phyloP scores from a whole-genome alignment of 2,797 vertebrate species.

The Benthosema pterotum region DNA sequence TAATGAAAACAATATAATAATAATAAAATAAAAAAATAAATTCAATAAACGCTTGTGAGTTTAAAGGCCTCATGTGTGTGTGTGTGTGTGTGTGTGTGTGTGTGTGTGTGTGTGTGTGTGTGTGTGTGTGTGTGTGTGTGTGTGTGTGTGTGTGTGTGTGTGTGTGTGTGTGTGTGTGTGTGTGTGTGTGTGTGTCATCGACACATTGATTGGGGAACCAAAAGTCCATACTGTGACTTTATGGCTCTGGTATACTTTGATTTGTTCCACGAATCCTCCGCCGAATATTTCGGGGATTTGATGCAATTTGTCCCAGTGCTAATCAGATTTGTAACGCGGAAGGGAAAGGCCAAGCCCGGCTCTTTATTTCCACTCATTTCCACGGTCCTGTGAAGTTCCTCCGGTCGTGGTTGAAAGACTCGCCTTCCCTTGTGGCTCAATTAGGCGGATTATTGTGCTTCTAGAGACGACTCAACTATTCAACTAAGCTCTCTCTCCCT shows the following conservation, averaged over 20 bases:
- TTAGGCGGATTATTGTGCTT: conserved; percentile 97
- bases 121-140: conserved; percentile 7
- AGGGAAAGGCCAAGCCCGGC: conserved; percentile 46
- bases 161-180: neutral
- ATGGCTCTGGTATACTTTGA: conserved; percentile 69
- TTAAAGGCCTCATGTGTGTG: conserved; percentile 6
- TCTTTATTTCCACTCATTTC: conserved; percentile 67
- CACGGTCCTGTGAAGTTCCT: conserved; percentile 73
- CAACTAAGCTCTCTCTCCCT: conserved; percentile 68
- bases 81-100: conserved; percentile 7
- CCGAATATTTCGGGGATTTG: conserved; percentile 73
- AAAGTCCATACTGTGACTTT: conserved; percentile 57
- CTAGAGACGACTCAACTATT: conserved; percentile 86
- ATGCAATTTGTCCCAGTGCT: conserved; percentile 81
- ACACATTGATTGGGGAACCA: conserved; percentile 50
- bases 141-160: conserved; percentile 3
- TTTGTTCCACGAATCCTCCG: conserved; percentile 62
- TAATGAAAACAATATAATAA: neutral
- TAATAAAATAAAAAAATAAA: too few relatives aligned
- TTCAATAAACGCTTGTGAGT: too few relatives aligned
- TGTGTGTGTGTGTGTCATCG: conserved; percentile 7
- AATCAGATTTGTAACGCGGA: conserved; percentile 79
- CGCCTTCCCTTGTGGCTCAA: conserved; percentile 91
- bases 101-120: conserved; percentile 6
- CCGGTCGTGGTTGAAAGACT: conserved; percentile 81